Evolutionary conservation across 2,888 invertebrate genomes (phyloP).

Genomic region (Yponomeuta evonymella): DNA sequence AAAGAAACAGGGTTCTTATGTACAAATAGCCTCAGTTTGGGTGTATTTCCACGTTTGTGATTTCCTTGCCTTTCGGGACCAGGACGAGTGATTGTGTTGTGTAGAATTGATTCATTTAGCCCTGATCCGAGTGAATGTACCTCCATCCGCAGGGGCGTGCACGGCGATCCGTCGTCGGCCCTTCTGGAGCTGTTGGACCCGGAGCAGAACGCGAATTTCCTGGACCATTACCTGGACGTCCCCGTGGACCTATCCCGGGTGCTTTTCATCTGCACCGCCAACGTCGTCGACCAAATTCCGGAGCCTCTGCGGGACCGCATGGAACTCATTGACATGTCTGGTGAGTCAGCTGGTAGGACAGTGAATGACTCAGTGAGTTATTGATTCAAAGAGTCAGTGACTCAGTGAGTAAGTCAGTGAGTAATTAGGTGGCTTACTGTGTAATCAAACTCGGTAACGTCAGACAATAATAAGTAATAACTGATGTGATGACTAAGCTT

Average conservation of each 20-base stretch:
- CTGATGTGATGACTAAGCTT: too few species aligned
- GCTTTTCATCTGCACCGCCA: conserved; percentile 98
- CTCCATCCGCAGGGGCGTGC: conserved; percentile 83
- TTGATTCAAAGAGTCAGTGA: neutral
- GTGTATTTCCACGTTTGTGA: too few species aligned
- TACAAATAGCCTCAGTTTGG: too few species aligned
- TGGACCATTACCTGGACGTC: conserved; percentile 99
- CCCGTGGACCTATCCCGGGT: conserved; percentile 97
- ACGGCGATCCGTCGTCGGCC: conserved; percentile 98
- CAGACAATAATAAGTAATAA: too few species aligned
- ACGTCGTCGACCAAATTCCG: conserved; percentile 95
- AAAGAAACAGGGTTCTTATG: too few species aligned
- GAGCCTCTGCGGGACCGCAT: conserved; percentile 97
- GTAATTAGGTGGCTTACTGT: neutral
- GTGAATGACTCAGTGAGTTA: neutral
- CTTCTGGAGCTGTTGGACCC: conserved; percentile 97
- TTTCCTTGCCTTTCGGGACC: too few species aligned
- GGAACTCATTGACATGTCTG: conserved; percentile 99
- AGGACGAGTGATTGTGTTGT: too few species aligned
- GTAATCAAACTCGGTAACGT: too few species aligned
- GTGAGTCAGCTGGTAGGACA: neutral
- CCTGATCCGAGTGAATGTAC: neutral
- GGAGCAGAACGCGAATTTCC: conserved; percentile 98
- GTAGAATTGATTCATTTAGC: neutral
- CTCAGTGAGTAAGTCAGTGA: neutral